Evolutionary conservation across 2,888 invertebrate genomes (phyloP), one percentile per base, ranked within the genome.

Genomic region (Diarsia rubi): DNA sequence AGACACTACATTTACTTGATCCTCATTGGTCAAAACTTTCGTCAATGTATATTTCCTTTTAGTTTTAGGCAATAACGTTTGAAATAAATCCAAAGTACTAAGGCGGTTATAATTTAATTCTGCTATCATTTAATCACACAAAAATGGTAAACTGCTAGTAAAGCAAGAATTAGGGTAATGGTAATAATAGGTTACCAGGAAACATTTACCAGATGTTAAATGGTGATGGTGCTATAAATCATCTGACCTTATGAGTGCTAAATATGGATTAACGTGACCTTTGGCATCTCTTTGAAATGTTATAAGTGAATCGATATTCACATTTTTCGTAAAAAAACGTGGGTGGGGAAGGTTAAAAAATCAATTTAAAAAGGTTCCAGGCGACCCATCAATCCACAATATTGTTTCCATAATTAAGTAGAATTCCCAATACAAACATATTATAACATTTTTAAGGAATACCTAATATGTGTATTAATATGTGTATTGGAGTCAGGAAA

Each of bases 331-430:
- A 69, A 14, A 21, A 62, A 79, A 79, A 66, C 37, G 47, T 37
- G 78, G 74, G 66, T 27, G 37, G 60, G 42, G 49, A 75, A 85
- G 85, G 83, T 85, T 86, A 76, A 70, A 71, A 82, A 80, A 83
- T 76, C 71, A 82, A 87, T 82, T 86, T 85, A 76, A 74, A 85
- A 87, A 85, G 87, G 85, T 80, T 78, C 64, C 44, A 54, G 49
- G 63, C 67, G 64, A 68, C 78, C 76, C 66, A 66, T 86, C 79
- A 68, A 71, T 76, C 54, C 71, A 27, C 73, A 63, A 79, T 82
- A 86, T 86, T 86, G 86, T 82, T 83, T 83, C 76, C 86, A 83
- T 86, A 87, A 86, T 87, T 86, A 87, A 86, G 75, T 78, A 66
- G 78, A 79, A 66, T 78, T 81, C 66, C 24, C 52, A 72, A 75